Conservation (phyloP, 2,888 invertebrate species). For the Beris chalybata region DNA sequence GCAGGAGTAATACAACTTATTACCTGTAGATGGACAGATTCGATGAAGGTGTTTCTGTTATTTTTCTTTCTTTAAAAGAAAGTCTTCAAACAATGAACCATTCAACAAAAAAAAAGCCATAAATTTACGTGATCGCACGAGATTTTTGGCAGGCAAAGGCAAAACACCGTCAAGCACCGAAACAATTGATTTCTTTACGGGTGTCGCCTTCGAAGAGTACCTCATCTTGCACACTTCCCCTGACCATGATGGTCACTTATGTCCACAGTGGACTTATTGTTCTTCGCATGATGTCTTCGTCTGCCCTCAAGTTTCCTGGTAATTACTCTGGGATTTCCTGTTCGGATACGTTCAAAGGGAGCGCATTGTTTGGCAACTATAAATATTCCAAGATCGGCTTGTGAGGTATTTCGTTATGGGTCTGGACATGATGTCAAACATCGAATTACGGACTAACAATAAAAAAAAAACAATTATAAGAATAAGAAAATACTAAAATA, state of each 20-base stretch:
- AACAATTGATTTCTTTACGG: too few relatives aligned
- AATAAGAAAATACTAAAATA: neutral
- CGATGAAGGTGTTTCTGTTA: too few relatives aligned
- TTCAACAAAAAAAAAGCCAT: too few relatives aligned
- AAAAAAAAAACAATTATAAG: conserved; percentile 13
- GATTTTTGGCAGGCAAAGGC: too few relatives aligned
- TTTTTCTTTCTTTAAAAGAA: too few relatives aligned
- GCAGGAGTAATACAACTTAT: too few relatives aligned
- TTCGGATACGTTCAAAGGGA: conserved; percentile 9
- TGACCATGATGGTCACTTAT: neutral
- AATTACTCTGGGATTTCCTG: conserved; percentile 28
- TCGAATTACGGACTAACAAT: conserved; percentile 19
- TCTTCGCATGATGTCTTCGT: conserved; percentile 31
- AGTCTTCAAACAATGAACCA: too few relatives aligned
- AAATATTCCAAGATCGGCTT: conserved; percentile 21
- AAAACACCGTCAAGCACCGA: too few relatives aligned
- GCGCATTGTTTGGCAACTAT: conserved; percentile 23
- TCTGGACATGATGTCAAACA: conserved; percentile 28
- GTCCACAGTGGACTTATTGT: conserved; percentile 26
- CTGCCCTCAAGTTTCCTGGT: conserved; percentile 21
- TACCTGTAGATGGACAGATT: too few relatives aligned
- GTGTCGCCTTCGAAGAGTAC: too few relatives aligned
- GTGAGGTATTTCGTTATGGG: conserved; percentile 20
- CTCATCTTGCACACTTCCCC: too few relatives aligned
- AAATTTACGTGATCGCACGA: too few relatives aligned